Percentiles rank a stretch among this genome's conserved stretches.
These are phyloP conservation scores for Agrotis clavis DNA, from an alignment of 2,888 invertebrate species.

Conservation along the genomic window DNA sequence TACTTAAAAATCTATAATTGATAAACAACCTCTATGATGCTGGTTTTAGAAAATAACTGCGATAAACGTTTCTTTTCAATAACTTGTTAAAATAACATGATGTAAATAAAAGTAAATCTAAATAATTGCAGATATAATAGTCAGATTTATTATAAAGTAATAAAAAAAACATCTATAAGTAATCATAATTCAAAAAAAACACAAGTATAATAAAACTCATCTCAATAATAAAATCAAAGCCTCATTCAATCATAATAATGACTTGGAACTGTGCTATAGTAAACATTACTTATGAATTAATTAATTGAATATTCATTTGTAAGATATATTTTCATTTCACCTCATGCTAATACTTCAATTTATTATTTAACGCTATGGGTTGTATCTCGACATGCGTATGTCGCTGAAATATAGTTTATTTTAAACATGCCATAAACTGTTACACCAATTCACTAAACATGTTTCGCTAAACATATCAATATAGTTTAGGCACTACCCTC, in stretches of 20 bases:
- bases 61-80: conserved; percentile 26
- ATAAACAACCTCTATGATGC: conserved; percentile 24
- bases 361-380: conserved; percentile 22
- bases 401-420: conserved; percentile 6
- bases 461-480: conserved; percentile 33
- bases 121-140: conserved; percentile 50
- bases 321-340: conserved; percentile 52
- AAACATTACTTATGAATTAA: conserved; percentile 47
- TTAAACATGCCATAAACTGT: conserved; percentile 19
- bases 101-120: conserved; percentile 57
- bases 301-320: conserved; percentile 41
- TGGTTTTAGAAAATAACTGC: conserved; percentile 35
- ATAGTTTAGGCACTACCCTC: conserved; percentile 27
- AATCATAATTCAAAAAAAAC: conserved; percentile 55
- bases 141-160: conserved; percentile 41
- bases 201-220: conserved; percentile 49
- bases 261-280: conserved; percentile 47
- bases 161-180: conserved; percentile 51
- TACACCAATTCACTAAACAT: conserved; percentile 29
- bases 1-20: conserved; percentile 21
- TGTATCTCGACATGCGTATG: conserved; percentile 18
- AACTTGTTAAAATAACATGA: conserved; percentile 31
- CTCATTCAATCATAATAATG: conserved; percentile 43
- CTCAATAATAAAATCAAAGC: conserved; percentile 53
- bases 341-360: conserved; percentile 53